A percentile compares a stretch with the other conserved stretches of the same genome.
phyloP scores from a whole-genome alignment of 2,113 vertebrate genomes.

The Pampusana beccarii region DNA sequence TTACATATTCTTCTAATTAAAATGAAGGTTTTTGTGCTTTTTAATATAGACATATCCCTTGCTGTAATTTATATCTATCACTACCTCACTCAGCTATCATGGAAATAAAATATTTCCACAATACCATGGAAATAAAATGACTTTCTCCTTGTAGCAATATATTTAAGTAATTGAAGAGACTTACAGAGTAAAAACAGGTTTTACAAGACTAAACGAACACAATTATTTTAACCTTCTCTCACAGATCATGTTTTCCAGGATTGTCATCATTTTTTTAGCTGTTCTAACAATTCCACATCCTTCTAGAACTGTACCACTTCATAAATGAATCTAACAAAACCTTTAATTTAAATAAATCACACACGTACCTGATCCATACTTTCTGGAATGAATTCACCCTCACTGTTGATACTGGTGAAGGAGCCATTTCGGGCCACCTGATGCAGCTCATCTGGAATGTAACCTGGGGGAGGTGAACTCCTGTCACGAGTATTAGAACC shows the following conservation, averaged over 20 bases:
- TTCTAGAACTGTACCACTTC: neutral
- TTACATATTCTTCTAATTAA: neutral
- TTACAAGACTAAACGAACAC: neutral
- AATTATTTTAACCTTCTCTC: neutral
- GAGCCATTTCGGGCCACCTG: slow-evolving; percentile 96
- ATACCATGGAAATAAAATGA: neutral
- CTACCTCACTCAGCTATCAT: neutral
- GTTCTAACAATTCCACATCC: neutral
- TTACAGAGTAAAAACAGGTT: neutral
- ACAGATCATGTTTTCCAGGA: neutral
- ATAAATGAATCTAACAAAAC: neutral
- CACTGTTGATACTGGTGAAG: slow-evolving; percentile 99
- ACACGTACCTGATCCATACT: slow-evolving; percentile 94
- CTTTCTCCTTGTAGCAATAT: neutral
- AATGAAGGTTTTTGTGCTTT: neutral
- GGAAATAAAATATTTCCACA: no score
- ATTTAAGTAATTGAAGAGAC: neutral
- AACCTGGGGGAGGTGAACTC: slow-evolving; percentile 96
- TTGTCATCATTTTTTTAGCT: neutral
- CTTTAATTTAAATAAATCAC: neutral
- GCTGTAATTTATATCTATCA: neutral
- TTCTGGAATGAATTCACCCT: slow-evolving; percentile 98
- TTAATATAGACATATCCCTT: neutral
- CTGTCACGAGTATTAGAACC: slow-evolving; percentile 89
- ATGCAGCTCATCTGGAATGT: slow-evolving; percentile 96